Conservation (phyloP, 2,113 vertebrate genomes). For the Oenanthe oenanthe region DNA sequence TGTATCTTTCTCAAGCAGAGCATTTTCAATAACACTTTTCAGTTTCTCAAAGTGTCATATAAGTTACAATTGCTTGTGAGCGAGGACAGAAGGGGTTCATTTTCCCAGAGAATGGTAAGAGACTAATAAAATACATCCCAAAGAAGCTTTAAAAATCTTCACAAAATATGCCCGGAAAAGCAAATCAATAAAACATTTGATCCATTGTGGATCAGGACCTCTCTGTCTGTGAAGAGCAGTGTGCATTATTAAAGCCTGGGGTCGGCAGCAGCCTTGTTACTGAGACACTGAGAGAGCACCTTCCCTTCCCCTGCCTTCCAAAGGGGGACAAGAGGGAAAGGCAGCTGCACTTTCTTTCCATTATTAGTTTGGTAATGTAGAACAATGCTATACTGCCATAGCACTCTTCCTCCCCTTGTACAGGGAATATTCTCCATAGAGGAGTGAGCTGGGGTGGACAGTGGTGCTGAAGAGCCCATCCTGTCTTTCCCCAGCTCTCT, state of each 20-base stretch:
- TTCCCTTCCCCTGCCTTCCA: neutral
- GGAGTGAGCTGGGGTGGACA: rapidly evolving
- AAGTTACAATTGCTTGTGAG: neutral
- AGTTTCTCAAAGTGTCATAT: neutral
- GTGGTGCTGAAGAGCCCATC: neutral
- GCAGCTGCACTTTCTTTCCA: neutral
- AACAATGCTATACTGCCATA: neutral
- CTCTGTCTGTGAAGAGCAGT: neutral
- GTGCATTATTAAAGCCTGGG: neutral
- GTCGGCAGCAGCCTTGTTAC: neutral
- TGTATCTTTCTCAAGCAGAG: neutral
- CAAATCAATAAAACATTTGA: slow-evolving; percentile 15
- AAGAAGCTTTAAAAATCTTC: neutral
- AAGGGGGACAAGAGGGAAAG: neutral
- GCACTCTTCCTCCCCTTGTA: neutral
- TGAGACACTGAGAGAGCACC: neutral
- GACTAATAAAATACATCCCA: neutral
- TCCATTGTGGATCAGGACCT: neutral
- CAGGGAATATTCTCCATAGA: rapidly evolving
- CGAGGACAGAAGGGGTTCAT: neutral
- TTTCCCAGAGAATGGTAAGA: neutral
- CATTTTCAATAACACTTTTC: neutral
- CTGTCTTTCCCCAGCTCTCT: neutral
- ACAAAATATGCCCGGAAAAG: neutral
- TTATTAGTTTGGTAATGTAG: neutral